A percentile compares a stretch with the other conserved stretches of the same genome.
These are phyloP conservation scores for Drosophila quinaria DNA, from an alignment of 2,888 invertebrate species.

Conservation along the genomic window DNA sequence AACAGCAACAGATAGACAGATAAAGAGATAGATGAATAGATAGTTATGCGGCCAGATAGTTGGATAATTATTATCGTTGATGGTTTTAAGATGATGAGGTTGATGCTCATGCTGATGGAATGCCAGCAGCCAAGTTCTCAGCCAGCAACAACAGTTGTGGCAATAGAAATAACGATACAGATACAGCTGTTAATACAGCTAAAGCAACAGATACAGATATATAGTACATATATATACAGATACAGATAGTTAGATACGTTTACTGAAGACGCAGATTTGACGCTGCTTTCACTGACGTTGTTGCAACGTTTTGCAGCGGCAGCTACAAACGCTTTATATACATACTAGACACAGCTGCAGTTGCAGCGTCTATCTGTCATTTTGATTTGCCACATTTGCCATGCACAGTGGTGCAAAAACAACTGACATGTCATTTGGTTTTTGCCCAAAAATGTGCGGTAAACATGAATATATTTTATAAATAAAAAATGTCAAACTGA, in stretches of 20 bases:
- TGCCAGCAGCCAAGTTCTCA: constrained; percentile 38
- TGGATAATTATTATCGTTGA: constrained; percentile 72
- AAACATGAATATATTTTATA: not conserved
- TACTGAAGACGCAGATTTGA: constrained; percentile 44
- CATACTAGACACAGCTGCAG: constrained; percentile 45
- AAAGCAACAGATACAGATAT: constrained; percentile 14
- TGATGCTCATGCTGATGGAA: constrained; percentile 47
- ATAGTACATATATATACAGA: constrained; percentile 17
- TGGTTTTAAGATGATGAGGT: constrained; percentile 38
- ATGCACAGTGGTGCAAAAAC: constrained; percentile 47
- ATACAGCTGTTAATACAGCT: constrained; percentile 17
- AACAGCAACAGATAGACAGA: constrained; percentile 13
- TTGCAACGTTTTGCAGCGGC: constrained; percentile 30
- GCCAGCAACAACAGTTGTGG: constrained; percentile 24
- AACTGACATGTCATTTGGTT: not conserved
- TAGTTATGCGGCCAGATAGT: constrained; percentile 65
- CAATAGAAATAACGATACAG: constrained; percentile 14
- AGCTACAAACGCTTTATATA: constrained; percentile 19
- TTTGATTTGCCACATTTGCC: constrained; percentile 68
- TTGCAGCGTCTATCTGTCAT: constrained; percentile 65
- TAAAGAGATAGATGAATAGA: constrained; percentile 31
- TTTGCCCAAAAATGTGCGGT: not conserved
- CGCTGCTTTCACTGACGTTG: constrained; percentile 65
- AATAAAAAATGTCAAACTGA: not conserved
- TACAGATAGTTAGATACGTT: constrained; percentile 19